Evolutionary conservation across 2,888 invertebrate genomes (phyloP), one percentile per base, ranked within the genome.

Genomic region (Galerucella calmariensis): DNA sequence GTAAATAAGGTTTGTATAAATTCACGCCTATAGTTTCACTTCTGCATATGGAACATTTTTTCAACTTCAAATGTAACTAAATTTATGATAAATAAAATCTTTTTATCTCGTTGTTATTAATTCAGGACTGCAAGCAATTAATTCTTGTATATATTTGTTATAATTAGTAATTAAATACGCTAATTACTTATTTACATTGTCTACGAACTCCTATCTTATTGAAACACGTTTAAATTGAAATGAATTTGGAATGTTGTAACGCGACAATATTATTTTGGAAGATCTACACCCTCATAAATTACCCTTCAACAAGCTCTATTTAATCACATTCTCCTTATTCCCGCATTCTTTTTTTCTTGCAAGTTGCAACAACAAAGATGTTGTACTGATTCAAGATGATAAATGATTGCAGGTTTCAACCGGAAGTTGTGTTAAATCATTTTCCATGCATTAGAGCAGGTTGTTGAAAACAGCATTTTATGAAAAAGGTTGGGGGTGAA

Each of bases 261-360:
- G n/a, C 4, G 67, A 67, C 67, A 67, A 67, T 41, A 67, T 67
- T 68, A 68, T 59, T 58, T 58, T 27, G 46, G 41, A 44, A 59
- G 41, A 68, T 53, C 41, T 44, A 5, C 16, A 16, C 14, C 68
- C 58, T n/a, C 24, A 68, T 68, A 68, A 68, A 68, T 68, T 68
- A 68, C 44, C 58, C 44, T 68, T 16, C 68, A 59, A 46, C 68
- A 44, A 59, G 59, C 5, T 44, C 44, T 59, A 53, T n/a, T 67
- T 67, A 68, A 68, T 59, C 68, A 46, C 24, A 58, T 48, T 66
- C 46, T 59, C n/a, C 46, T 20, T 14, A n/a, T 46, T 59, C 46
- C 59, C 59, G n/a, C 46, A 59, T 59, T 59, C 59, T 46, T 59
- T 59, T 59, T 68, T 59, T 46, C 68, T 59, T 58, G 61, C 24